Percentiles rank a stretch among this genome's conserved stretches.
Conservation (phyloP, 2,888 invertebrate genomes). For the Chaitophorus viminalis region DNA sequence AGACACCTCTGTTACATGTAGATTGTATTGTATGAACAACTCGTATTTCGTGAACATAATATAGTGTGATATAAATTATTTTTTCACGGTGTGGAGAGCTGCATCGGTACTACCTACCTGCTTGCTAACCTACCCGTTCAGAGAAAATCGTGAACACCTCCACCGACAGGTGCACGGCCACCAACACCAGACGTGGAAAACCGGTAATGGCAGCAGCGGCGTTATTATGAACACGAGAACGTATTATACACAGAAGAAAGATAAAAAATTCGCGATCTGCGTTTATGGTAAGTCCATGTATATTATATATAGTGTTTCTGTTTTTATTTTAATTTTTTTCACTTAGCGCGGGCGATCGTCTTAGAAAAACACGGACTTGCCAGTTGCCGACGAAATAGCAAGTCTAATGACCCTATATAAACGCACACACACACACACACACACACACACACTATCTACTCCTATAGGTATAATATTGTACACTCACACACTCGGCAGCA, state of each 20-base stretch:
- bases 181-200: not conserved
- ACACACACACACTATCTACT: not conserved
- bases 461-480: not conserved
- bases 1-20: not conserved
- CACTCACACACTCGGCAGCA: too few relatives aligned
- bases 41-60: too few relatives aligned
- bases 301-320: too few relatives aligned
- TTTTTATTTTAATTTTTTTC: too few relatives aligned
- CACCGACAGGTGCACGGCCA: not conserved
- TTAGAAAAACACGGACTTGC: not conserved
- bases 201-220: not conserved
- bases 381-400: not conserved
- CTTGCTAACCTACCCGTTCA: not conserved
- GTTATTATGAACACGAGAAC: not conserved
- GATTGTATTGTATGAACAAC: too few relatives aligned
- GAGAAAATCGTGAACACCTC: conserved; percentile 1
- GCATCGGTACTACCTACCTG: not conserved
- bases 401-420: conserved; percentile 39
- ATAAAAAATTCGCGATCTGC: not conserved
- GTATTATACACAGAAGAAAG: not conserved
- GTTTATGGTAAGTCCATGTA: not conserved
- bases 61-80: too few relatives aligned
- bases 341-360: not conserved
- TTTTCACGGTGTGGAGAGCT: too few relatives aligned
- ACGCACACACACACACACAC: not conserved